Base-by-base conservation (phyloP, 2,888 invertebrate genomes). In the Drosophila anomalata region DNA sequence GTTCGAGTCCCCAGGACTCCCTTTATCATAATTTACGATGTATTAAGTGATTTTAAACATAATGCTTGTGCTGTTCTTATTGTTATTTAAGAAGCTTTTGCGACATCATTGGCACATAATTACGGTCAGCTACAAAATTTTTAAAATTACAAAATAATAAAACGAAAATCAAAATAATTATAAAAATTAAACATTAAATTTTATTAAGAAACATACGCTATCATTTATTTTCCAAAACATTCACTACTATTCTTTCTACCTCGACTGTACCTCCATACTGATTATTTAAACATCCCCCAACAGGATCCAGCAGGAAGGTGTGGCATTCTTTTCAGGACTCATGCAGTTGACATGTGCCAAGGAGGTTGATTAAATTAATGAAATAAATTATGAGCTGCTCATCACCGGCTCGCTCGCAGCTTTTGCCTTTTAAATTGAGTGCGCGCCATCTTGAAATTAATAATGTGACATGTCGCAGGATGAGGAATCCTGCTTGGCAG, bases 381-480 rank as follows among this genome's bases (percentile, higher is more conserved):
- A 88, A 88, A 85, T 85, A 87, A 85, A 85, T 85, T 85, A 85
- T 85, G 84, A 79, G 81, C 73, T 67, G 56, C 75, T 75, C 74
- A 69, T 68, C 73, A 66, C 61, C 62, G 65, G 56, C 55, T 65
- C 70, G 56, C 52, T 51, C 48, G 41, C 44, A 22, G 52, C 59
- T 50, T 65, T 63, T 80, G 46, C 50, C 72, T 69, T 82, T 83
- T 65, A 83, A 83, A 83, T 83, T 82, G 79, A 87, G 81, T 77
- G 84, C 39, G 87, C 87, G 84, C 81, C 84, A 88, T 85, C 84
- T 88, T 85, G 77, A 80, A 86, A 88, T 88, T 88, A 88, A 84
- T 88, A 84, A 80, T 78, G 87, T 78, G 71, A 57, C 66, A 59
- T 67, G 47, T 44, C 55, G 39, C 48, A 39, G 52, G 52, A n/a